Base-by-base conservation (phyloP, 2,797 vertebrate species). In the Sebastes steindachneri region DNA sequence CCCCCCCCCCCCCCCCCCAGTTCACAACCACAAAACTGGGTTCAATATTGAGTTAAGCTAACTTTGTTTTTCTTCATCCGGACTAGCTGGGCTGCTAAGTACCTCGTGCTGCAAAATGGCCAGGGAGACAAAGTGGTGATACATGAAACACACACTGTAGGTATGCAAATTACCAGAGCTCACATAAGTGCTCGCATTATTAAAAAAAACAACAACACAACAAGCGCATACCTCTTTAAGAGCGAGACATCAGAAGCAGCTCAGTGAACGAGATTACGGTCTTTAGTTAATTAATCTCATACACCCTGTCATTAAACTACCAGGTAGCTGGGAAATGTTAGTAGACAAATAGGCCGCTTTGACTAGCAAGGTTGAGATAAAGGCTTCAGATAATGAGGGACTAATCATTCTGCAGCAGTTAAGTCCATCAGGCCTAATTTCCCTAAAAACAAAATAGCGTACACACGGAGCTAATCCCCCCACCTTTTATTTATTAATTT, bases 281-380 rank as follows among this genome's bases (percentile, higher is more conserved):
- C 92, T 89, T 92, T 93, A 89, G 83, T 93, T 95, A 94, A 94
- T 94, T 94, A 95, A 94, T 93, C 88, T 87, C 78, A 80, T 59
- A 74, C 80, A 87, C 75, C 75, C 76, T 85, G 68, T 87, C 86
- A 86, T 87, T 89, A 87, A 91, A 89, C 69, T 69, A 74, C 37
- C 72, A 82, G 78, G 73, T 88, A 91, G 65, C 84, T 80, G 7
- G 51, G 79, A 87, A 80, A 71, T 73, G 86, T 92, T 93, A 86
- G 86, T 70, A 84, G 90, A 95, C 91, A 95, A 96, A 95, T 92
- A 76, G 88, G 87, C 83, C 72, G 81, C 90, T 94, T 92, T 94
- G 82, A 88, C 90, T 84, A 88, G 91, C 88, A 86, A 84, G 91
- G 71, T 75, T 77, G 77, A 90, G 89, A 95, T 95, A 94, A 95